These are phyloP conservation scores for Cerastis rubricosa DNA, from an alignment of 2,888 invertebrate species.

Conservation along the genomic window DNA sequence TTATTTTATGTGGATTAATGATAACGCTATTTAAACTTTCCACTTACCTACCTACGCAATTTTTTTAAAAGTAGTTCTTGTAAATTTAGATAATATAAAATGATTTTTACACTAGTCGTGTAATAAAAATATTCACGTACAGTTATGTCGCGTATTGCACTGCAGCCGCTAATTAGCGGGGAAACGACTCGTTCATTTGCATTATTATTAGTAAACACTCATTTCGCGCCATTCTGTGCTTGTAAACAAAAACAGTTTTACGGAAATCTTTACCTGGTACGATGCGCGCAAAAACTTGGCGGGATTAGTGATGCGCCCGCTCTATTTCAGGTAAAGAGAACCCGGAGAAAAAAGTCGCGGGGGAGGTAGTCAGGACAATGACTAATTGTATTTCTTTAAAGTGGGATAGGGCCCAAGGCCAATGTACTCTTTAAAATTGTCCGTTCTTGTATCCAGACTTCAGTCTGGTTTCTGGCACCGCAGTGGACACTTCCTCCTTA, in stretches of 20 bases:
- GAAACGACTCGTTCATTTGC: conserved; percentile 78
- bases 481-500: conserved; percentile 80
- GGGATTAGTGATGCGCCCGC: conserved; percentile 67
- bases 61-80: conserved; percentile 2
- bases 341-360: conserved; percentile 70
- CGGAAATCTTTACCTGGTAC: conserved; percentile 79
- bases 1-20: background rate
- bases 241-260: conserved; percentile 85
- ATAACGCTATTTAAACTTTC: background rate
- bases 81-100: background rate
- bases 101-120: conserved; percentile 13
- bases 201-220: conserved; percentile 86
- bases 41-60: background rate
- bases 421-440: conserved; percentile 87
- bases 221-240: conserved; percentile 86
- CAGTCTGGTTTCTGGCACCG: conserved; percentile 87
- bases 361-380: conserved; percentile 74
- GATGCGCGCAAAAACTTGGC: conserved; percentile 73
- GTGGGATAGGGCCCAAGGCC: conserved; percentile 86
- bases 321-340: conserved; percentile 60
- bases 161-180: conserved; percentile 74
- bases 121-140: conserved; percentile 18
- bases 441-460: conserved; percentile 85
- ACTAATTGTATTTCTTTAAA: conserved; percentile 79
- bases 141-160: conserved; percentile 39